Percentiles rank a stretch among this genome's conserved stretches.
Conservation (phyloP, 2,888 invertebrate genomes). For the Drosophila pseudotalamancana region DNA sequence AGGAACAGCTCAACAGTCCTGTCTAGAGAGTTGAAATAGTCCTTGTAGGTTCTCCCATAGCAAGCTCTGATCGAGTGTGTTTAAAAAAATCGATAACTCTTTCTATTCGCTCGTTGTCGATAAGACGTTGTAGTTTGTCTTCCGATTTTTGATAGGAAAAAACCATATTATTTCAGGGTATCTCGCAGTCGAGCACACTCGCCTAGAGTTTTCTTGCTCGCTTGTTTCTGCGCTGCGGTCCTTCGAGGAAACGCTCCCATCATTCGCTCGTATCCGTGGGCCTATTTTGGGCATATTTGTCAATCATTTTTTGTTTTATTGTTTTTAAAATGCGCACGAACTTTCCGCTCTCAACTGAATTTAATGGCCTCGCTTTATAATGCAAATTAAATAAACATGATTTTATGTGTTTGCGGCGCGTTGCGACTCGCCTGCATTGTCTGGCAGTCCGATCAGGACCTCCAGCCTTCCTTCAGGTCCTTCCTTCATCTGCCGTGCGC, state of each 20-base stretch:
- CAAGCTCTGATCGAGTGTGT: too few relatives aligned
- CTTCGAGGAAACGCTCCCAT: constrained; percentile 33
- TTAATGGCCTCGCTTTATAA: constrained; percentile 72
- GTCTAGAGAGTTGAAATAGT: too few relatives aligned
- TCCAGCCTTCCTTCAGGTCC: constrained; percentile 13
- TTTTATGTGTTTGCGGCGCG: constrained; percentile 71
- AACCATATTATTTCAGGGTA: too few relatives aligned
- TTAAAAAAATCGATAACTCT: too few relatives aligned
- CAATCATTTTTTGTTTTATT: constrained; percentile 80
- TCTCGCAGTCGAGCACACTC: background rate
- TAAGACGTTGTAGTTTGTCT: too few relatives aligned
- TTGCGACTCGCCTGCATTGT: constrained; percentile 19
- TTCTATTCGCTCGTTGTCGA: too few relatives aligned
- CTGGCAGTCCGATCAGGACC: constrained; percentile 1
- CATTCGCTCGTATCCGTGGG: constrained; percentile 14
- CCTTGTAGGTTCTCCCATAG: too few relatives aligned
- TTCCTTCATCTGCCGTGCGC: constrained; percentile 60
- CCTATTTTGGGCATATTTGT: constrained; percentile 66
- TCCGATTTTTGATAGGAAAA: too few relatives aligned
- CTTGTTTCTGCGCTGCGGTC: too few relatives aligned
- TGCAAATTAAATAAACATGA: constrained; percentile 81
- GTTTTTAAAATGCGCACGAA: constrained; percentile 71
- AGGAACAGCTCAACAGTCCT: too few relatives aligned
- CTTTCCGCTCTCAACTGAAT: constrained; percentile 48
- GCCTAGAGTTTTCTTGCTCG: too few relatives aligned